These are phyloP conservation scores for Lumbricus terrestris DNA, from an alignment of 2,888 invertebrate genomes.

Conservation along the genomic window DNA sequence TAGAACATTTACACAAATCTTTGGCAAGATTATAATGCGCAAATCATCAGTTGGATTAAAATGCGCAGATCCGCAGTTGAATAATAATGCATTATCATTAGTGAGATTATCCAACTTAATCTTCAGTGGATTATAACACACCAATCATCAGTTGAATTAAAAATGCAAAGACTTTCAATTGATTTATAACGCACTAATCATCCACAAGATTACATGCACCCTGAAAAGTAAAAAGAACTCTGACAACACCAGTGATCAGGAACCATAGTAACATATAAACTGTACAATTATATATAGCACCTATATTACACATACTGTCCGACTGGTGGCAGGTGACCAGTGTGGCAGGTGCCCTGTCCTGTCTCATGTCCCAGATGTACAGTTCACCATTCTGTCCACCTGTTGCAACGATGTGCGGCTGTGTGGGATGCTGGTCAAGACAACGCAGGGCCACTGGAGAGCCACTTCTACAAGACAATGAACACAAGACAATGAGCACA, in stretches of 20 bases:
- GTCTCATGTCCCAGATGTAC: slow-evolving; percentile 85
- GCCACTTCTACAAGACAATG: slow-evolving; percentile 46
- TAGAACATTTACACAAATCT: too few relatives aligned
- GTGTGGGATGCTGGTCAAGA: slow-evolving; percentile 80
- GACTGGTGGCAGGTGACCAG: slow-evolving; percentile 74
- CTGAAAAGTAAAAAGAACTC: background rate
- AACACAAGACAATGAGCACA: too few relatives aligned
- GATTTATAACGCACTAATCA: too few relatives aligned
- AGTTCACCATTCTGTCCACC: slow-evolving; percentile 82
- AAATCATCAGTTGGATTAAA: too few relatives aligned
- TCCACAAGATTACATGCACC: background rate
- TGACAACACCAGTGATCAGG: background rate
- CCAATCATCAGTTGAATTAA: too few relatives aligned
- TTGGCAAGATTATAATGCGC: too few relatives aligned
- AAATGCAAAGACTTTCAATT: too few relatives aligned
- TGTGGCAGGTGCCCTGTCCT: slow-evolving; percentile 79
- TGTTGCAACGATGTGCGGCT: slow-evolving; percentile 79
- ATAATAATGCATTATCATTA: too few relatives aligned
- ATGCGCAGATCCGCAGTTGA: too few relatives aligned
- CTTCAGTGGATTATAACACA: too few relatives aligned
- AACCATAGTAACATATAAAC: background rate
- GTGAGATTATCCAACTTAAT: too few relatives aligned
- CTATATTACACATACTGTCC: slow-evolving; percentile 54
- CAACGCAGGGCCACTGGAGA: slow-evolving; percentile 66
- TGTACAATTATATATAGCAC: background rate